Evolutionary conservation across 2,888 invertebrate species (phyloP).

Genomic region (Diadegma fenestrale): DNA sequence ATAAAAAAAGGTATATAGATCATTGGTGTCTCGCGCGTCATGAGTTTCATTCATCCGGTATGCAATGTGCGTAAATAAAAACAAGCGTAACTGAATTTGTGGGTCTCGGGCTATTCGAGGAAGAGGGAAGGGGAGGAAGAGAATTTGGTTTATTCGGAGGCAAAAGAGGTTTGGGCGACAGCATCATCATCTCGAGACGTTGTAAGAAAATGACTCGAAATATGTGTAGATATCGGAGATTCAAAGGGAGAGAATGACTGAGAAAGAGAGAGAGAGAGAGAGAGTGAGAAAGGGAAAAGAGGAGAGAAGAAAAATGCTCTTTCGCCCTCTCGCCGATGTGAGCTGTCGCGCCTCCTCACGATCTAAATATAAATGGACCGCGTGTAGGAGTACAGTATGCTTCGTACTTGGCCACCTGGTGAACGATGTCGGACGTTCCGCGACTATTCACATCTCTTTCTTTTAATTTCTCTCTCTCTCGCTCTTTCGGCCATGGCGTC

Average conservation of each 20-base stretch:
- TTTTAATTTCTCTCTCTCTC: slow-evolving; percentile 7
- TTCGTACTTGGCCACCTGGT: slow-evolving; percentile 64
- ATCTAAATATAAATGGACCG: slow-evolving; percentile 67
- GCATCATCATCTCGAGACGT: slow-evolving; percentile 18
- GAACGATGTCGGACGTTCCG: slow-evolving; percentile 60
- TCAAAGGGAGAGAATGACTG: not conserved
- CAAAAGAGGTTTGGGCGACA: slow-evolving; percentile 44
- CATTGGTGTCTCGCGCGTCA: slow-evolving; percentile 48
- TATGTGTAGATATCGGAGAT: slow-evolving; percentile 14
- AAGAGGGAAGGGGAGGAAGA: not conserved
- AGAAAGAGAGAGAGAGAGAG: slow-evolving; percentile 3
- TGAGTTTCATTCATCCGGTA: slow-evolving; percentile 62
- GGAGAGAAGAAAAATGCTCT: slow-evolving; percentile 34
- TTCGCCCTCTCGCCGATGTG: slow-evolving; percentile 32
- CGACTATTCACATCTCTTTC: slow-evolving; percentile 23
- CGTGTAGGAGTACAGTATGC: slow-evolving; percentile 57
- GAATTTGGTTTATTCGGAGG: slow-evolving; percentile 18
- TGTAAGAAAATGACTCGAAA: slow-evolving; percentile 21
- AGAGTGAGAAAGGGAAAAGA: not conserved
- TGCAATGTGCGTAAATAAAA: slow-evolving; percentile 27
- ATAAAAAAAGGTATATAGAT: slow-evolving; percentile 28
- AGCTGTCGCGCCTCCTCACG: slow-evolving; percentile 50
- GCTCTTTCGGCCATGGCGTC: slow-evolving; percentile 23
- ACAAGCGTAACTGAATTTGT: slow-evolving; percentile 53
- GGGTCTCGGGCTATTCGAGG: slow-evolving; percentile 22